Evolutionary conservation across 2,113 vertebrate species (phyloP), one percentile per base, ranked within the genome.

Genomic region (Hiodon tergisus): DNA sequence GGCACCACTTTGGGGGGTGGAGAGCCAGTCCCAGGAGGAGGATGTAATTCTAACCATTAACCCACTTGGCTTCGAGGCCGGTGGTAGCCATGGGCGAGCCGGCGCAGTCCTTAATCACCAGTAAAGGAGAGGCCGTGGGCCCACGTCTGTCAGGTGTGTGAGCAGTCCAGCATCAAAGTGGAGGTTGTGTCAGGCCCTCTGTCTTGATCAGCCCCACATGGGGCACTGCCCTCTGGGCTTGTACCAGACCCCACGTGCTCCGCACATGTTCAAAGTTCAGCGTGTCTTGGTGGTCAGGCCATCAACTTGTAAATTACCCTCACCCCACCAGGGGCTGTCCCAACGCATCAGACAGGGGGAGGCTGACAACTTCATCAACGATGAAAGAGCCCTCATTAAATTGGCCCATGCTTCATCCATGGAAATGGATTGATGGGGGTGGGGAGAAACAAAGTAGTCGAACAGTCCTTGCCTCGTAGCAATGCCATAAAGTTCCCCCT

Each of bases 171-270:
- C 69, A 61, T 74, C 79, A 76, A 79, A 65, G 72, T 57, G 73
- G 69, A 78, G 72, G 72, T 79, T 79, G 78, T 73, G 76, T 81
- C 78, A 69, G 79, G 66, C 53, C 67, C 68, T 80, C 81, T 52
- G 72, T 58, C 75, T 73, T 79, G 81, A 84, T 84, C 82, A 81
- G 69, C 78, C 74, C 79, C 79, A 52, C 80, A 79, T 81, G 81
- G 73, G 69, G 59, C 11, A 9, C 61, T 71, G 67, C 72, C 79
- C 63, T 71, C 72, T 76, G 76, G 77, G 77, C 68, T 53, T 58
- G 17, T 52, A 52, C 50, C 6, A 6, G 48, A 3, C 9, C 47
- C 73, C 82, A 85, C 78, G 47, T 85, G 83, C 76, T 76, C 60
- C 46, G 69, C 84, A 85, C 79, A 84, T 84, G 82, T 84, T 78